Percentiles rank a stretch among this genome's conserved stretches.
Evolutionary conservation across 2,888 invertebrate genomes (phyloP).

Genomic region (Gasteruption jaculator): DNA sequence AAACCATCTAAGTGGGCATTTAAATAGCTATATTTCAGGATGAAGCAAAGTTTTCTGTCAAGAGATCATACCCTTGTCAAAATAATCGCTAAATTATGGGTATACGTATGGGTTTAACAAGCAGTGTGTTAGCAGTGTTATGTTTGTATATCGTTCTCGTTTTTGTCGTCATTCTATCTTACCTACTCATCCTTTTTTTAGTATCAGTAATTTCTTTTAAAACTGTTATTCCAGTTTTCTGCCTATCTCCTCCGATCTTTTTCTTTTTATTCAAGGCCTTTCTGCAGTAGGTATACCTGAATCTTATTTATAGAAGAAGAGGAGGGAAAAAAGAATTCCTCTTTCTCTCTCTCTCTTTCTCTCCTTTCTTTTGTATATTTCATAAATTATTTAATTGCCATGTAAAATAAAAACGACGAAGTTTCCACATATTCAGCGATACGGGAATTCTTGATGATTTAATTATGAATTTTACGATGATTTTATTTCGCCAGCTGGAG

Average conservation of each 20-base stretch:
- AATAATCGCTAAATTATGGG: conserved; percentile 50
- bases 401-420: too few species aligned
- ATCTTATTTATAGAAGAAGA: conserved; percentile 29
- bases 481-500: too few species aligned
- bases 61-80: conserved; percentile 48
- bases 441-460: too few species aligned
- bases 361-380: too few species aligned
- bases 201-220: conserved; percentile 13
- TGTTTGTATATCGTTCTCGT: conserved; percentile 5
- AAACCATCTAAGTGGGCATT: conserved; percentile 36
- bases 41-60: conserved; percentile 34
- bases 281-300: conserved; percentile 24
- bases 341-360: conserved; percentile 25
- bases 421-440: background rate
- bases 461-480: too few species aligned
- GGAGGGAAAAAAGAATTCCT: conserved; percentile 22
- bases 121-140: conserved; percentile 27
- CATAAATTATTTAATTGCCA: too few species aligned
- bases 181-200: conserved; percentile 7
- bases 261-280: conserved; percentile 24
- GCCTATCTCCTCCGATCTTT: conserved; percentile 31
- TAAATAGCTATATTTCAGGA: conserved; percentile 43
- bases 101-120: conserved; percentile 40
- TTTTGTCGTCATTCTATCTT: conserved; percentile 3
- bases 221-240: conserved; percentile 32